Base-by-base conservation (phyloP, 2,113 vertebrate species). In the Xenopus laevis region DNA sequence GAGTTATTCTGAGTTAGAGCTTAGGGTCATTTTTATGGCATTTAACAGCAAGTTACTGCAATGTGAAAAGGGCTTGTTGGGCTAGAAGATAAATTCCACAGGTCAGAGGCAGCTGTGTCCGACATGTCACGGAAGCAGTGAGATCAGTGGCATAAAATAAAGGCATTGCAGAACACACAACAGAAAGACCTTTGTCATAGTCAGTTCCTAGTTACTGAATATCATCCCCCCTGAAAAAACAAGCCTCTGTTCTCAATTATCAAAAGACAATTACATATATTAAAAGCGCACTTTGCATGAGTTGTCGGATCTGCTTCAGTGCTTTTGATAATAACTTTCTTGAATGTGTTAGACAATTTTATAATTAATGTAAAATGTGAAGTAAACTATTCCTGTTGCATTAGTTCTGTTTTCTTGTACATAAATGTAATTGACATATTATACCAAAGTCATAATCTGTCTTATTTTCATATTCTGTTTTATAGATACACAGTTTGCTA, bases 121-220 rank as follows among this genome's bases (percentile, higher is more conserved):
- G 47, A 70, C 66, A 55, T 70, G 59, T 70, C 67, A 77, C 53
- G 74, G 66, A 77, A 77, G 66, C 21, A 46, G 74, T 77, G 74
- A 77, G 74, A 68, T 77, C 74, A 77, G 67, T 64, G 30, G 74
- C 2, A 77, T 44, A 70, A 77, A 74, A 77, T 77, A 77, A 77
- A 77, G 59, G 7, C 73, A 63, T 68, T 57, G 66, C 73, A 13
- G 73, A 21, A 17, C 47, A 27, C 62, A 70, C 16, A 77, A 77
- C 74, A 77, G 60, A 77, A 69, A 44, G 50, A 44, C 55, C 74
- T 70, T 77, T 77, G 74, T 77, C 21, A 57, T 16, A 63, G 17
- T 30, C 58, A 45, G 59, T 70, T 70, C 60, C 58, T 15, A 17
- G 4, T 58, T 57, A 64, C 59, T 77, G 74, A 27, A 70, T 77